Evolutionary conservation across 1,140 invertebrate genomes (phyloP), one percentile per base, ranked within the genome.

Genomic region (Cydia pomonella): DNA sequence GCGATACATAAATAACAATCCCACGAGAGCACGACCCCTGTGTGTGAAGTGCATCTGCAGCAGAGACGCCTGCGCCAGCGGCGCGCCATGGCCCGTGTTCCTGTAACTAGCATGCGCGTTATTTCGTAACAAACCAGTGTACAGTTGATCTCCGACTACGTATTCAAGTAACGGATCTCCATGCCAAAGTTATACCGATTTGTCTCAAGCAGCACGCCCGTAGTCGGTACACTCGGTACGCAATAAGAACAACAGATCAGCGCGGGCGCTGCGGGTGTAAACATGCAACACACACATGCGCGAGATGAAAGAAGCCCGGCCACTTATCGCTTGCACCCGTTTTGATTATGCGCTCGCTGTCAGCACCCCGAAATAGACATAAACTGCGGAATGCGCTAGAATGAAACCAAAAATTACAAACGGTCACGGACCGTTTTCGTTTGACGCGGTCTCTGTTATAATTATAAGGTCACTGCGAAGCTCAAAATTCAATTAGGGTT

Each of bases 331-430:
- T 81, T 85, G 79, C 82, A 83, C 82, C 83, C 85, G 84, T 82
- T 85, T 80, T 83, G 83, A 86, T 86, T 86, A 85, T 86, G 81
- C 82, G 79, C 81, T 82, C 79, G 84, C 84, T 89, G 88, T 92
- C 88, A 91, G 80, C 87, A 85, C 81, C 87, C 85, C 75, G 79
- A 92, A 91, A 92, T 92, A 92, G 87, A 92, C 78, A 79, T 80
- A 79, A 78, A 77, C 72, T 69, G 64, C 64, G 29, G 64, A 69
- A 69, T 69, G 64, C n/a, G 64, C 16, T 69, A 18, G 21, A 69
- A 33, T 69, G 33, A 23, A 69, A 23, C 64, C 2, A 64, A 63
- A 25, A 44, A 44, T 44, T 44, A 44, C 41, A 44, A 38, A 41
- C 38, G 38, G 38, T 13, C 38, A 41, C 12, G 13, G 41, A 44